Evolutionary conservation across 2,797 vertebrate genomes (phyloP).

Genomic region (Acanthurus leucopareius): DNA sequence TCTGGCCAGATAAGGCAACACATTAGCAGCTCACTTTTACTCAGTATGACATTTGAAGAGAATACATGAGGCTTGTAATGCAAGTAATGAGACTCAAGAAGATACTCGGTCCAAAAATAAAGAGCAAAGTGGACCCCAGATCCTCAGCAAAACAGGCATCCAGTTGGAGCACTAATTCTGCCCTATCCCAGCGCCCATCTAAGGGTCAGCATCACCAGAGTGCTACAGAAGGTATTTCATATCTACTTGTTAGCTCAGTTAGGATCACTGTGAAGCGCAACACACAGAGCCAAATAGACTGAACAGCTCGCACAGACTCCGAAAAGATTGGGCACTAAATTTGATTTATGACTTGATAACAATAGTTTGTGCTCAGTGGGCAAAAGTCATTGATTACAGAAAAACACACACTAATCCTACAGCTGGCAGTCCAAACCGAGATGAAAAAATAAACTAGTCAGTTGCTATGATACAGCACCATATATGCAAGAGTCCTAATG

Average conservation of each 20-base stretch:
- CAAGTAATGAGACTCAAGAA: too few species aligned
- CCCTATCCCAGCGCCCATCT: background rate
- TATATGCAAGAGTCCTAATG: slow-evolving; percentile 45
- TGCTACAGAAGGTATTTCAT: background rate
- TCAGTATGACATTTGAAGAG: background rate
- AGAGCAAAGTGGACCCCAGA: background rate
- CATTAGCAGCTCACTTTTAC: background rate
- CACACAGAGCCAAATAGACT: slow-evolving; percentile 8
- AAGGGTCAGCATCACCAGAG: slow-evolving; percentile 4
- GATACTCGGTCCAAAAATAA: too few species aligned
- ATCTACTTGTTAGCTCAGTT: slow-evolving; percentile 25
- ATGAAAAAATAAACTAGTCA: slow-evolving; percentile 22
- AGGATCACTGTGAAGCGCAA: slow-evolving; percentile 8
- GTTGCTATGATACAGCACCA: slow-evolving; percentile 66
- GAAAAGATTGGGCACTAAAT: background rate
- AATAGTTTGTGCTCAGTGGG: slow-evolving; percentile 1
- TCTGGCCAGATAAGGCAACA: slow-evolving; percentile 4
- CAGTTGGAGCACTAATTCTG: background rate
- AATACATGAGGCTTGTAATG: too few species aligned
- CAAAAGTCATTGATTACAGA: background rate
- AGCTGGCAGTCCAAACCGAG: slow-evolving; percentile 2
- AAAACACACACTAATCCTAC: slow-evolving; percentile 15
- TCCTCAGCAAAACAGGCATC: background rate
- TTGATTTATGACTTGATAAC: slow-evolving; percentile 2
- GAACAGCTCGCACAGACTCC: slow-evolving; percentile 1